phyloP scores from a whole-genome alignment of 2,797 vertebrate genomes.

The Gymnothorax reevesii region DNA sequence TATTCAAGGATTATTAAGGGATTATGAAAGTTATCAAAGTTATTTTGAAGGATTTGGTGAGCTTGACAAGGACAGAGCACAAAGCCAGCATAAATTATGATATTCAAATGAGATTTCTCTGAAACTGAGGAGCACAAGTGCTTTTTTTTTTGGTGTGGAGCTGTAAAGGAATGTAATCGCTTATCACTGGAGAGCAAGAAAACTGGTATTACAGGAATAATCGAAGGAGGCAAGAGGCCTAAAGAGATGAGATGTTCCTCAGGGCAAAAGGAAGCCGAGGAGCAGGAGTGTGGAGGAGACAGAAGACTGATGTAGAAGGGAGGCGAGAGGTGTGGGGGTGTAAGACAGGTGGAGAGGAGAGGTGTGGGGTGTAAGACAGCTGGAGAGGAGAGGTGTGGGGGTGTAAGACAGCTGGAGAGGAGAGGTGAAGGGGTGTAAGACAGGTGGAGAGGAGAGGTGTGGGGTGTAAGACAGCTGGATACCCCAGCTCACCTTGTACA shows the following conservation, averaged over 20 bases:
- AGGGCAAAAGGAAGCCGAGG: too few relatives aligned
- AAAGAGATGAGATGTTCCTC: constrained; percentile 25
- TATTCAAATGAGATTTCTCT: neutral
- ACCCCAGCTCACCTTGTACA: constrained; percentile 76
- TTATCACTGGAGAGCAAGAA: neutral
- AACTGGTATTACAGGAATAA: neutral
- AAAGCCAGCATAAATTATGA: constrained; percentile 40
- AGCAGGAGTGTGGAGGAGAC: constrained; percentile 19
- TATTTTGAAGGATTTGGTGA: constrained; percentile 9
- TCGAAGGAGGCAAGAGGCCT: constrained; percentile 16
- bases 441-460: neutral
- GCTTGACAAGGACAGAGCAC: neutral
- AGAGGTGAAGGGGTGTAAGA: neutral
- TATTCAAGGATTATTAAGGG: constrained; percentile 9
- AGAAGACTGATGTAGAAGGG: neutral
- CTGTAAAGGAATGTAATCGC: neutral
- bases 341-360: neutral
- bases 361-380: too few relatives aligned
- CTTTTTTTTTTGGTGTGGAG: neutral
- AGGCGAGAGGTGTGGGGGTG: constrained; percentile 8
- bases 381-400: neutral
- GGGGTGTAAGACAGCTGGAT: neutral
- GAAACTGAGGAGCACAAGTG: neutral
- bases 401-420: neutral
- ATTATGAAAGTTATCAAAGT: constrained; percentile 12